phyloP scores from a whole-genome alignment of 2,797 vertebrate genomes.

The Coregonus suidteri region DNA sequence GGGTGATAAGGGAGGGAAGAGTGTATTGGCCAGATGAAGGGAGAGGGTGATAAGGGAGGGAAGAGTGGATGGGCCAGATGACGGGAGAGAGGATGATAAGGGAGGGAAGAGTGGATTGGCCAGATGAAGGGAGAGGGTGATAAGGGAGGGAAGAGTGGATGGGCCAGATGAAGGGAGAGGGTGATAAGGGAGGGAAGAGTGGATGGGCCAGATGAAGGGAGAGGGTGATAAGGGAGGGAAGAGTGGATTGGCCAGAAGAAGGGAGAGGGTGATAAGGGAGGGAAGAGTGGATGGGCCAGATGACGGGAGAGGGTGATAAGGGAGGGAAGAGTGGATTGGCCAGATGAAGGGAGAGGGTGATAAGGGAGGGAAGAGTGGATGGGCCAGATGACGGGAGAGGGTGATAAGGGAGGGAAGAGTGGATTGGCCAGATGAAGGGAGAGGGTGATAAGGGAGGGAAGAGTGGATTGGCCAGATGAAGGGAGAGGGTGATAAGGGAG shows the following conservation, averaged over 20 bases:
- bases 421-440: conserved; percentile 33
- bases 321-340: conserved; percentile 10
- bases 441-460: conserved; percentile 33
- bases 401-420: too few species aligned
- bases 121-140: too few species aligned
- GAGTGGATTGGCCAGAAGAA: too few species aligned
- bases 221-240: too few species aligned
- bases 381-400: not conserved
- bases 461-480: conserved; percentile 7
- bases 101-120: too few species aligned
- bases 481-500: conserved; percentile 28
- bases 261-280: conserved; percentile 1
- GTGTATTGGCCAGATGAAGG: conserved; percentile 1
- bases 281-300: too few species aligned
- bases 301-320: conserved; percentile 36
- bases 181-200: too few species aligned
- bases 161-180: too few species aligned
- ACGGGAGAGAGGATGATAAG: too few species aligned
- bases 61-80: conserved; percentile 3
- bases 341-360: conserved; percentile 20
- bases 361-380: conserved; percentile 23
- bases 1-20: not conserved
- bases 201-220: too few species aligned
- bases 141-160: too few species aligned
- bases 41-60: conserved; percentile 34